Base-by-base conservation (phyloP, 2,113 vertebrate genomes). In the Meriones unguiculatus region DNA sequence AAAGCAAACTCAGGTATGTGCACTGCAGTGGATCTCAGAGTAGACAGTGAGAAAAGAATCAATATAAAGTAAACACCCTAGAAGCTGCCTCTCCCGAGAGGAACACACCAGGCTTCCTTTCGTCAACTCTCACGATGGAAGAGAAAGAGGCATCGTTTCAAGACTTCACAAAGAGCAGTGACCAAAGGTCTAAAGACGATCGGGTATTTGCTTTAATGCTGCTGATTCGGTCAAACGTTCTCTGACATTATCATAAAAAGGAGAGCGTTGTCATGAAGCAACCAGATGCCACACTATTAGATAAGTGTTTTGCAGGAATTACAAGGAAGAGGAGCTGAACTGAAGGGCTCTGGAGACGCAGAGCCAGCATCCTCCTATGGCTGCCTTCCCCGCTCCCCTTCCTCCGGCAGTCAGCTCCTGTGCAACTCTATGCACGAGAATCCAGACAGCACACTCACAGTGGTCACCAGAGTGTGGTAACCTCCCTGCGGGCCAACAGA, bases 211-310 rank as follows among this genome's bases (percentile, higher is more conserved):
- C 82, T 65, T 85, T 65, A 65, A 30, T 64, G 59, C 15, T 65
- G 15, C 59, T 11, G 59, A 85, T 30, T 85, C 25, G 5, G 25
- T 24, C 57, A 28, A 8, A 78, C 50, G n/a, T 93, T 84, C 11
- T 62, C 28, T 30, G 35, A 80, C 5, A 32, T 1, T 75, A 65
- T 46, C 69, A 80, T 84, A 18, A 92, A 95, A 95, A 78, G 41
- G 59, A 78, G 64, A 95, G 38, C 95, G 67, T 78, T 84, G 59
- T 93, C 30, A 80, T 87, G 93, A 93, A 85, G 84, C 95, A 91
- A 50, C 10, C 18, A 9, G 6, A 78, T 78, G 22, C 8, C 50
- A 20, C 73, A 76, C 2, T 70, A 84, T 20, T 57, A 95, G 87
- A 89, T 38, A 95, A 93, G 93, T 86, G 69, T 90, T 93, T 93